Evolutionary conservation across 1,140 invertebrate genomes (phyloP).

Genomic region (Monomorium pharaonis): DNA sequence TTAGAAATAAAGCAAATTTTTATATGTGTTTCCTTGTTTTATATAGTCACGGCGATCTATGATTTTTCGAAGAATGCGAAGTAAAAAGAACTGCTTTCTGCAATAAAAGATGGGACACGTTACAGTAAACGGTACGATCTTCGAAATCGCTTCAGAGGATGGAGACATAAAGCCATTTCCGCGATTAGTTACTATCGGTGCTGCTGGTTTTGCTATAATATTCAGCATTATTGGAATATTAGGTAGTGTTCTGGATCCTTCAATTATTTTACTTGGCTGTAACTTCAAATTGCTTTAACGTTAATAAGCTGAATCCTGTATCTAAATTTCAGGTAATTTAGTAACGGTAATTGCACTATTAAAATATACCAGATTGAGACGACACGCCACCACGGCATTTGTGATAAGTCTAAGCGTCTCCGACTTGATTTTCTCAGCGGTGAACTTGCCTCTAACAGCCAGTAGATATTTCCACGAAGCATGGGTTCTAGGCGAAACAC

Average conservation of each 20-base stretch:
- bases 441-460: conserved; percentile 94
- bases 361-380: conserved; percentile 90
- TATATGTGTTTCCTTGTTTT: neutral
- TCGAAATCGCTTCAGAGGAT: conserved; percentile 45
- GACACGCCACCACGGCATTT: conserved; percentile 94
- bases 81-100: neutral
- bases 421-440: conserved; percentile 93
- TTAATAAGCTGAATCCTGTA: neutral
- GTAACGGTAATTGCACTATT: conserved; percentile 92
- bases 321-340: conserved; percentile 89
- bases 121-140: conserved; percentile 59
- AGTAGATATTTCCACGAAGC: conserved; percentile 92
- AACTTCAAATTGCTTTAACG: neutral
- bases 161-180: conserved; percentile 83
- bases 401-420: conserved; percentile 94
- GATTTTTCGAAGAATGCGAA: conserved; percentile 4
- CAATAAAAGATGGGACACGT: conserved; percentile 58
- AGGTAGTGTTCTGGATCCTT: conserved; percentile 85
- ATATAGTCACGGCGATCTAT: neutral
- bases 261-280: neutral
- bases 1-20: neutral
- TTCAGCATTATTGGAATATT: conserved; percentile 92
- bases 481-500: conserved; percentile 92
- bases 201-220: conserved; percentile 90
- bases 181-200: conserved; percentile 90